Percentiles rank a stretch among this genome's conserved stretches.
These are phyloP conservation scores for Dendronephthya gigantea DNA, from an alignment of 64 coral and sea anemone species.

Conservation along the genomic window DNA sequence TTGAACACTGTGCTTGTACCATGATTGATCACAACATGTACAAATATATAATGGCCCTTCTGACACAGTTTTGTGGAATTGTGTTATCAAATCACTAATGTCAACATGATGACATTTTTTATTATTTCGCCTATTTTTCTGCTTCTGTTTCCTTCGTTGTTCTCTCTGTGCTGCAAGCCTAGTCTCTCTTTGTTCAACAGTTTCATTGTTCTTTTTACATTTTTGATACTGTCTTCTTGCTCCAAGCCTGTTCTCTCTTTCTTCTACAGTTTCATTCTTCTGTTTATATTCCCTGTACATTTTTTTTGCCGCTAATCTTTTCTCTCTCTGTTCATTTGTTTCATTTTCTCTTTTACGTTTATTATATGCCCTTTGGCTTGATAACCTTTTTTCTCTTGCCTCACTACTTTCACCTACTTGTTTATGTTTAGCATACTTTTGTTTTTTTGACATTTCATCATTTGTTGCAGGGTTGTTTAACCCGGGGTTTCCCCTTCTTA, in stretches of 20 bases:
- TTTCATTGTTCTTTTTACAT: too few species aligned
- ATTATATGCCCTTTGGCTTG: background rate
- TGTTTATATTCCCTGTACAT: background rate
- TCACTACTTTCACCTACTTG: too few species aligned
- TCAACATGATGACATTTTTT: background rate
- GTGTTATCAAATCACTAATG: too few species aligned
- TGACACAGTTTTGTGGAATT: background rate
- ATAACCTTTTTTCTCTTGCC: too few species aligned
- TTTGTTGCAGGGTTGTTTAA: too few species aligned
- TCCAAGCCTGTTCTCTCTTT: background rate
- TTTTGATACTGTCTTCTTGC: background rate
- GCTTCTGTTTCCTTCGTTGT: too few species aligned
- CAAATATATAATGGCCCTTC: slow-evolving; percentile 4
- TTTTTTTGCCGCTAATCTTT: background rate
- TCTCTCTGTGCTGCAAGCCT: too few species aligned
- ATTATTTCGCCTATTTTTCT: too few species aligned
- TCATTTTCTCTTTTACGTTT: background rate
- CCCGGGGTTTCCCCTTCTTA: background rate
- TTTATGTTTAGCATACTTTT: too few species aligned
- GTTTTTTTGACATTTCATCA: too few species aligned
- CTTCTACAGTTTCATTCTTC: background rate
- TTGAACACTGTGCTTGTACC: background rate
- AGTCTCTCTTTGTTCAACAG: too few species aligned
- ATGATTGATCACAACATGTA: background rate
- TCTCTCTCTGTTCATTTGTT: background rate